phyloP scores from a whole-genome alignment of 2,888 invertebrate genomes.

The Nebria salina region DNA sequence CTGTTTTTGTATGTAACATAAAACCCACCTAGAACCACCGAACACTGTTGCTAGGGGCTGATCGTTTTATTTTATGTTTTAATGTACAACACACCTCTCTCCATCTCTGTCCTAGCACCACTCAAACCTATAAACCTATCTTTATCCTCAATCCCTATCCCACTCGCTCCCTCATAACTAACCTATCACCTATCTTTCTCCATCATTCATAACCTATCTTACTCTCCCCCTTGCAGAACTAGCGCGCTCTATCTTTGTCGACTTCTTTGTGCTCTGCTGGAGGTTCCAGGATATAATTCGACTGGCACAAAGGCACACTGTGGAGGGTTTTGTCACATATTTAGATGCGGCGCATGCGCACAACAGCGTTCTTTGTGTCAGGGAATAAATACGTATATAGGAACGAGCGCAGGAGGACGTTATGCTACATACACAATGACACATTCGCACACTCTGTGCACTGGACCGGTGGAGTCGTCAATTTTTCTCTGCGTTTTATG shows the following conservation, averaged over 20 bases:
- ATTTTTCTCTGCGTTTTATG: not conserved
- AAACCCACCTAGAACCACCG: constrained; percentile 9
- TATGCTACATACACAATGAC: constrained; percentile 1
- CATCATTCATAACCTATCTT: not conserved
- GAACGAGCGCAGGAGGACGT: not conserved
- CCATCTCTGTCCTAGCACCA: constrained; percentile 7
- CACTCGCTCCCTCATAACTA: not conserved
- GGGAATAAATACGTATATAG: not conserved
- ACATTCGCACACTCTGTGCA: not conserved
- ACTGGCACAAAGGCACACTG: constrained; percentile 15
- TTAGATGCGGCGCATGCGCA: constrained; percentile 17
- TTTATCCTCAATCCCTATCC: constrained; percentile 11
- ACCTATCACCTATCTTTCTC: not conserved
- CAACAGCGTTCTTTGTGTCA: not conserved
- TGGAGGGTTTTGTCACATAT: constrained; percentile 17
- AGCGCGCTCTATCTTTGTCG: constrained; percentile 12
- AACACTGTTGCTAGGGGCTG: constrained; percentile 40
- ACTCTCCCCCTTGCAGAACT: constrained; percentile 1
- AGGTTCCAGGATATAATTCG: constrained; percentile 1
- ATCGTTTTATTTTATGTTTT: constrained; percentile 42
- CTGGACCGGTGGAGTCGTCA: not conserved
- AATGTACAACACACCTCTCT: constrained; percentile 33
- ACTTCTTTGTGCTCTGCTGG: not conserved
- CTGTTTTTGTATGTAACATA: constrained; percentile 1
- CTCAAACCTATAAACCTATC: constrained; percentile 4